Evolutionary conservation across 2,888 invertebrate genomes (phyloP).

Genomic region (Graphium colonna): DNA sequence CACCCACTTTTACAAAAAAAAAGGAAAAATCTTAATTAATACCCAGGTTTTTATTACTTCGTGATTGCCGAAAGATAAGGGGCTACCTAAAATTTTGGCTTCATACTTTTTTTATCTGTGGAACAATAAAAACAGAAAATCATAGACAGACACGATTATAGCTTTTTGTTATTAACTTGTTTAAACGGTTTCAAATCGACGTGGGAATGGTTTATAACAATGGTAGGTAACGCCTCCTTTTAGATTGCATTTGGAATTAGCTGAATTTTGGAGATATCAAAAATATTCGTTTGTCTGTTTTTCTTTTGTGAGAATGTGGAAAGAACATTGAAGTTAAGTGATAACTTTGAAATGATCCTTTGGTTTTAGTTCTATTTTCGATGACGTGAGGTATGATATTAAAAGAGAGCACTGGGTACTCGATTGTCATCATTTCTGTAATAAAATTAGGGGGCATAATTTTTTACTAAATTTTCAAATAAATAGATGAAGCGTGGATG

Average conservation of each 20-base stretch:
- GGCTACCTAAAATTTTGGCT: slow-evolving; percentile 11
- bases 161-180: background rate
- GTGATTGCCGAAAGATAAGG: slow-evolving; percentile 35
- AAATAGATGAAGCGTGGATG: too few species aligned
- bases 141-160: background rate
- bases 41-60: slow-evolving; percentile 34
- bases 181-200: background rate
- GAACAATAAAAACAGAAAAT: slow-evolving; percentile 2
- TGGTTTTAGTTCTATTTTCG: too few species aligned
- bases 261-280: background rate
- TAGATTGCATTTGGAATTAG: background rate
- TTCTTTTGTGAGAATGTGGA: too few species aligned
- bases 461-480: too few species aligned
- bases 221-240: background rate
- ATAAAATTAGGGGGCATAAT: too few species aligned
- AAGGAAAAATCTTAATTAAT: slow-evolving; percentile 46
- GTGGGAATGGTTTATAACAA: background rate
- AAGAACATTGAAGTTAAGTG: too few species aligned
- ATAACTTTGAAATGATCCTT: too few species aligned
- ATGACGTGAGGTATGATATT: too few species aligned
- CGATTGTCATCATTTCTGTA: too few species aligned
- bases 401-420: too few species aligned
- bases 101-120: slow-evolving; percentile 12
- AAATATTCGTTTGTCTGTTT: too few species aligned
- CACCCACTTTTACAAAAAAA: slow-evolving; percentile 39